Percentiles rank a stretch among this genome's conserved stretches.
phyloP scores from a whole-genome alignment of 1,140 invertebrate genomes.

The Scaptomyza graminum region DNA sequence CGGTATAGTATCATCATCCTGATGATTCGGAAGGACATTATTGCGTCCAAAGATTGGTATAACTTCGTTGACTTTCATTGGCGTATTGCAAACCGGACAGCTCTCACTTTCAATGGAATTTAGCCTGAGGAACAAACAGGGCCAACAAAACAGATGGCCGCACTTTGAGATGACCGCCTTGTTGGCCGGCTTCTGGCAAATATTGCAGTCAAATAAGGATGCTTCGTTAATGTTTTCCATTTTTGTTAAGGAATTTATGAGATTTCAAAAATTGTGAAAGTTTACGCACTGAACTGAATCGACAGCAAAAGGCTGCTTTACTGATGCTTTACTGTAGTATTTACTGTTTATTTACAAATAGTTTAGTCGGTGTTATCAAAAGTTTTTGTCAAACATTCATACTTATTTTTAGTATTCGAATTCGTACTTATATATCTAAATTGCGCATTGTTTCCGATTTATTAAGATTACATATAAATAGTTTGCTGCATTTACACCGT shows the following conservation, averaged over 20 bases:
- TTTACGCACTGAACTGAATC: no score
- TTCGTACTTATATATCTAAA: conserved; percentile 49
- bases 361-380: conserved; percentile 62
- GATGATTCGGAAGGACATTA: not conserved
- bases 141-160: conserved; percentile 15
- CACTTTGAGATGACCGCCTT: conserved; percentile 7
- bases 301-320: no score
- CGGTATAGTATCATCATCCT: not conserved
- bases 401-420: conserved; percentile 28
- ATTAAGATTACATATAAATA: conserved; percentile 37
- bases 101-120: not conserved
- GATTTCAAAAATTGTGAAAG: no score
- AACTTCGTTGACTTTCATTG: not conserved
- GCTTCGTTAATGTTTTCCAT: not conserved
- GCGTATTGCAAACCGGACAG: not conserved
- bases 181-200: not conserved
- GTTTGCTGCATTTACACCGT: conserved; percentile 30
- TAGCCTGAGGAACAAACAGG: conserved; percentile 6
- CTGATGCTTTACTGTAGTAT: no score
- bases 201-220: conserved; percentile 4
- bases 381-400: conserved; percentile 51
- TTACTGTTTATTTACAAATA: conserved; percentile 51
- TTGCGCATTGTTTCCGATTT: conserved; percentile 39
- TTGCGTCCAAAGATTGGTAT: conserved; percentile 7
- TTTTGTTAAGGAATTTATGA: no score